Evolutionary conservation across 2,888 invertebrate species (phyloP).

Genomic region (Euzophera pinguis): DNA sequence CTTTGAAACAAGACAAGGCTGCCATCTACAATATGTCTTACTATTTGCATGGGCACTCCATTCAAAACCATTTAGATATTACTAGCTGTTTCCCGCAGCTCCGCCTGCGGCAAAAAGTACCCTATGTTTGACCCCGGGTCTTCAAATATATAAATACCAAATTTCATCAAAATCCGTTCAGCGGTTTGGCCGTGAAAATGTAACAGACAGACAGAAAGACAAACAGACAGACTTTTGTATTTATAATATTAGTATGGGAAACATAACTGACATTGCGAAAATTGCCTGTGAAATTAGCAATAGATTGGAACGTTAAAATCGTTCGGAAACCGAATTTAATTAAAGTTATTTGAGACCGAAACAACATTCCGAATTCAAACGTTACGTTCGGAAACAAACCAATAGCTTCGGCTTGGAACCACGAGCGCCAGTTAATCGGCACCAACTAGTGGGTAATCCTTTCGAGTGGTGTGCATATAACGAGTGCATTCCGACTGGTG

Average conservation of each 20-base stretch:
- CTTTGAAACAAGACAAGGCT: no score
- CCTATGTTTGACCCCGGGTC: no score
- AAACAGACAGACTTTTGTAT: no score
- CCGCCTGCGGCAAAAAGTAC: no score
- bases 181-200: no score
- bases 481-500: conserved; percentile 58
- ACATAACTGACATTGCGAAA: not conserved
- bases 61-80: no score
- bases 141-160: no score
- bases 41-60: no score
- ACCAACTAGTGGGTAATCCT: conserved; percentile 72
- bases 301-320: conserved; percentile 21
- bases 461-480: conserved; percentile 71
- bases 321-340: conserved; percentile 30
- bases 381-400: conserved; percentile 57
- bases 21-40: no score
- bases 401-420: conserved; percentile 49
- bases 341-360: conserved; percentile 40
- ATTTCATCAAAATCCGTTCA: no score
- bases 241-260: not conserved
- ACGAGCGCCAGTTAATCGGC: conserved; percentile 66
- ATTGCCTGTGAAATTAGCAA: not conserved
- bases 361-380: conserved; percentile 39
- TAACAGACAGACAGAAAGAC: no score
- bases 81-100: no score